Conservation (phyloP, 2,797 vertebrate species). For the Merluccius polli region DNA sequence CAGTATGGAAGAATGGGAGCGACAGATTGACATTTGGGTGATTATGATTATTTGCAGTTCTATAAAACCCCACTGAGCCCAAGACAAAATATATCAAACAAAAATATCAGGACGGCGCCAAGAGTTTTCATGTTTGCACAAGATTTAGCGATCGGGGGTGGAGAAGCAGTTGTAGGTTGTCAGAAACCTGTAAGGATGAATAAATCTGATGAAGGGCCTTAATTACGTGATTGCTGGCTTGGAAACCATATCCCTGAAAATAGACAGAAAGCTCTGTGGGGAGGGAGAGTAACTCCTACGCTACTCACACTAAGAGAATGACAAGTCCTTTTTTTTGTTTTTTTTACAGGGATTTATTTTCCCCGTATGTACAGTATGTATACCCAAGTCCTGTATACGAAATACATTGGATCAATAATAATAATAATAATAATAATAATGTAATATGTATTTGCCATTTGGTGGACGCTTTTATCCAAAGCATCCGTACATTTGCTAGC, state of each 20-base stretch:
- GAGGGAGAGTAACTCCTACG: conserved; percentile 64
- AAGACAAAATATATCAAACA: conserved; percentile 50
- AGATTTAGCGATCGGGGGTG: conserved; percentile 64
- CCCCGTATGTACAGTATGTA: no score
- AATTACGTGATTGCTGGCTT: conserved; percentile 72
- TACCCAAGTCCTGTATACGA: neutral
- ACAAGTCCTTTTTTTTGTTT: conserved; percentile 45
- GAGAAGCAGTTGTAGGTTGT: conserved; percentile 68
- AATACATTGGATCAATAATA: neutral
- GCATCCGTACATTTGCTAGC: neutral
- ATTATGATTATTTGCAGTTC: conserved; percentile 23
- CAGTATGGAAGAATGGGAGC: neutral
- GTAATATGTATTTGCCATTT: neutral
- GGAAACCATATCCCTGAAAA: conserved; percentile 68
- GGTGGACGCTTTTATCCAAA: neutral
- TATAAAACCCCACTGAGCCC: conserved; percentile 42
- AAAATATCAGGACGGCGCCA: conserved; percentile 49
- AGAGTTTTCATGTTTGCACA: conserved; percentile 63
- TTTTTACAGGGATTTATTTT: conserved; percentile 25
- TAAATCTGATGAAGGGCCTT: conserved; percentile 70
- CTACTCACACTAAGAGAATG: conserved; percentile 55
- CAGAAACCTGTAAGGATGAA: conserved; percentile 68
- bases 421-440: neutral
- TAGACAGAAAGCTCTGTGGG: conserved; percentile 64
- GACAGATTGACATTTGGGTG: conserved; percentile 2